A percentile compares a stretch with the other conserved stretches of the same genome.
Conservation (phyloP, 2,113 vertebrate genomes). For the Elephas maximus region DNA sequence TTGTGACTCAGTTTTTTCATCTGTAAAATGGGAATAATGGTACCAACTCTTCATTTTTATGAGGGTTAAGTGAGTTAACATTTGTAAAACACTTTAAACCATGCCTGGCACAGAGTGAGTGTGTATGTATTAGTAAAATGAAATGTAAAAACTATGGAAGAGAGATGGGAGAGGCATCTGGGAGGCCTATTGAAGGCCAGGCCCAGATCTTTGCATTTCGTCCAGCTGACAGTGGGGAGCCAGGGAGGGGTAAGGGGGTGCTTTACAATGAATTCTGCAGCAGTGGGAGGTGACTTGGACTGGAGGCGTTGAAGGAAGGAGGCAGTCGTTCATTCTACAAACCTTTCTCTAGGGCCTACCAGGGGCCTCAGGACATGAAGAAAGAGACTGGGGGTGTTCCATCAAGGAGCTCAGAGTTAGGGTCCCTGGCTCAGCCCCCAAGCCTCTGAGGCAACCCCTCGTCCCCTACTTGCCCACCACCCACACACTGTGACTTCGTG, state of each 20-base stretch:
- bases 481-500: neutral
- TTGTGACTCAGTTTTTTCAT: neutral
- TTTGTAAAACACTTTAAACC: neutral
- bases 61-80: neutral
- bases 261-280: neutral
- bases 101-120: neutral
- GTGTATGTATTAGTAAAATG: neutral
- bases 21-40: neutral
- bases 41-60: neutral
- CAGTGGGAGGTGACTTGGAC: neutral
- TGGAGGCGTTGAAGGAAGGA: neutral
- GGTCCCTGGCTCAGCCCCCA: neutral
- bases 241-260: neutral
- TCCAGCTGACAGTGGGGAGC: neutral
- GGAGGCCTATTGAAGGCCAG: neutral
- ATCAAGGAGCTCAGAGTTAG: neutral
- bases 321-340: neutral
- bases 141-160: neutral
- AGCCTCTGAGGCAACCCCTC: neutral
- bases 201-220: neutral
- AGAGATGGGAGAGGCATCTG: neutral
- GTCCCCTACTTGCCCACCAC: neutral
- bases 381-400: neutral
- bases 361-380: neutral
- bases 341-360: neutral